Percentiles rank a stretch among this genome's conserved stretches.
Evolutionary conservation across 2,888 invertebrate species (phyloP).

Genomic region (Carterocephalus palaemon): DNA sequence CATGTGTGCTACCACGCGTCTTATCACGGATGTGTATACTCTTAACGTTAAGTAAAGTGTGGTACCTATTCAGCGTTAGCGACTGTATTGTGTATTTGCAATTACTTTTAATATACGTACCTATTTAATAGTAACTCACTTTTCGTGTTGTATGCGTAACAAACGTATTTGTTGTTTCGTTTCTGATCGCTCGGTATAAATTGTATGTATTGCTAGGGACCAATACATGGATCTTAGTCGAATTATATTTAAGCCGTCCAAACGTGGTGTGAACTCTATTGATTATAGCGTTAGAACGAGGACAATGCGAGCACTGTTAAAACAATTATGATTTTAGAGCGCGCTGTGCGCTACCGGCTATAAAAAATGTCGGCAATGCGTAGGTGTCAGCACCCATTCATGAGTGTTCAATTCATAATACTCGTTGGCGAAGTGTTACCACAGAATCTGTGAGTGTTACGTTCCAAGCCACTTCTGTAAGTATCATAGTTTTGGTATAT

Average conservation of each 20-base stretch:
- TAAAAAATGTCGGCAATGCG: conserved; percentile 43
- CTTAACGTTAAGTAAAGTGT: conserved; percentile 43
- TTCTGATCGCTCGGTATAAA: conserved; percentile 13
- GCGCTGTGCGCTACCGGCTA: conserved; percentile 36
- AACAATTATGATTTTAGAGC: conserved; percentile 61
- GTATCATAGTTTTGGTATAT: no score
- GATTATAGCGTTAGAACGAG: conserved; percentile 35
- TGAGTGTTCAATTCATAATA: conserved; percentile 32
- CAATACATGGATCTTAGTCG: conserved; percentile 1
- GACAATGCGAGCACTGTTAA: conserved; percentile 54
- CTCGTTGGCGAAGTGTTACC: conserved; percentile 21
- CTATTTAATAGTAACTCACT: conserved; percentile 13
- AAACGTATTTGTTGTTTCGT: conserved; percentile 18
- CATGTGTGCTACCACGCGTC: conserved; percentile 52
- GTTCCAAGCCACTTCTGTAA: no score
- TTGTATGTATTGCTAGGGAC: conserved; percentile 4
- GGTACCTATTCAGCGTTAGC: conserved; percentile 47
- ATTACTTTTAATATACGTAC: conserved; percentile 32
- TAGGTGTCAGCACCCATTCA: conserved; percentile 46
- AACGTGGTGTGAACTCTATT: conserved; percentile 45
- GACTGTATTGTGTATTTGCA: conserved; percentile 42
- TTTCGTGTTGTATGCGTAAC: conserved; percentile 14
- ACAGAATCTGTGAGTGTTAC: no score
- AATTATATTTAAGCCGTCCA: background rate
- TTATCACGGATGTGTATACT: conserved; percentile 56